Conservation (phyloP, 2,797 vertebrate species). For the Echiichthys vipera region DNA sequence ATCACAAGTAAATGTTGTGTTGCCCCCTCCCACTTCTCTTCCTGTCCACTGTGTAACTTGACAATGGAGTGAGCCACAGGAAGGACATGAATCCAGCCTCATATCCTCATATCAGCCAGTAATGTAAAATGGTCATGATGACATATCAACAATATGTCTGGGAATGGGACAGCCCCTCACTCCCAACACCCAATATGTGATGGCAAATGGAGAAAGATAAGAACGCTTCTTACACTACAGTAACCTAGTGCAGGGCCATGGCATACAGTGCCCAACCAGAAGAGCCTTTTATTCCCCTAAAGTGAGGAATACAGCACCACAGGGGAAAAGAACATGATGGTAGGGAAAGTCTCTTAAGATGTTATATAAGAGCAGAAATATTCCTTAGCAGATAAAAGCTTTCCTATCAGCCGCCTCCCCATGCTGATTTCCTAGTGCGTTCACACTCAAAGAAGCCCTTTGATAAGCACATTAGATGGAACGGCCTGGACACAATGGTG, state of each 20-base stretch:
- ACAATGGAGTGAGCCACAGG: slow-evolving; percentile 81
- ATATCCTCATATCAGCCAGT: slow-evolving; percentile 79
- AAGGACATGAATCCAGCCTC: slow-evolving; percentile 78
- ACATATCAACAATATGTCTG: slow-evolving; percentile 77
- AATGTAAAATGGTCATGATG: slow-evolving; percentile 69
- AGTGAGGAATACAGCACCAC: slow-evolving; percentile 64
- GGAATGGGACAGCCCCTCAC: slow-evolving; percentile 55
- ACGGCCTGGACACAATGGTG: slow-evolving; percentile 81
- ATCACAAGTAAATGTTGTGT: slow-evolving; percentile 61
- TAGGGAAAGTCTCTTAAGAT: slow-evolving; percentile 77
- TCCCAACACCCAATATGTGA: slow-evolving; percentile 46
- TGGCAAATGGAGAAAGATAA: slow-evolving; percentile 33
- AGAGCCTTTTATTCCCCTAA: slow-evolving; percentile 68
- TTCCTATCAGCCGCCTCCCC: slow-evolving; percentile 76
- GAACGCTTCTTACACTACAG: slow-evolving; percentile 28
- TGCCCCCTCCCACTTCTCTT: slow-evolving; percentile 64
- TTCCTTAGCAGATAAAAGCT: slow-evolving; percentile 82
- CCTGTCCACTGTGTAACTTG: slow-evolving; percentile 67
- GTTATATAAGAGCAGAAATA: slow-evolving; percentile 80
- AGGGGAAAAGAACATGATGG: slow-evolving; percentile 62
- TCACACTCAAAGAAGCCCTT: slow-evolving; percentile 80
- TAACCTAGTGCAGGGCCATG: slow-evolving; percentile 42
- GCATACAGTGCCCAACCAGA: slow-evolving; percentile 50
- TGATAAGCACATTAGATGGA: slow-evolving; percentile 84
- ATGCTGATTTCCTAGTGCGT: slow-evolving; percentile 75